Base-by-base conservation (phyloP, 2,797 vertebrate genomes). In the Sebastes jordani region DNA sequence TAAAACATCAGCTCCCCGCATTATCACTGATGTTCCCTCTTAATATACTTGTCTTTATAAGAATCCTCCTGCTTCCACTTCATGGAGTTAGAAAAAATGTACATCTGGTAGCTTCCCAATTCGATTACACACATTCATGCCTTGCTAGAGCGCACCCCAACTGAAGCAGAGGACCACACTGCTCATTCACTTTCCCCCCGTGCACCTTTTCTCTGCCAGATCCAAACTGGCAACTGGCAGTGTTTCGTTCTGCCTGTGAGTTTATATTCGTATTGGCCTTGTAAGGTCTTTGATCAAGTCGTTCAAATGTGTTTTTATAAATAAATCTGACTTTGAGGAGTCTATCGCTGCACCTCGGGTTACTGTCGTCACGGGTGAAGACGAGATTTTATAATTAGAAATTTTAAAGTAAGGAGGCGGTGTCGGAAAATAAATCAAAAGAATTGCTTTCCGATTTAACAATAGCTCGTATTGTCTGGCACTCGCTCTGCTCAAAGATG, bases 311-410 rank as follows among this genome's bases (percentile, higher is more conserved):
- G 8, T 82, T 79, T 79, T 56, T 78, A 75, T 11, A 66, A 85
- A 84, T 69, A 75, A 59, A 79, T 42, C 22, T 6, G 46, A 64
- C 55, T 38, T 66, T 27, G 34, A 76, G 4, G 27, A 49, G 60
- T 69, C 8, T 20, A 2, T 72, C 3, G 22, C 66, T 36, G 52
- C 32, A 32, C 81, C n/a, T 34, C 27, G 1, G 54, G 67, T 87
- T 55, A 38, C 72, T 42, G 49, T 36, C 32, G 2, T 69, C 65
- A 46, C 56, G 3, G 23, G 1, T 27, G 42, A 36, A 52, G 59
- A 59, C 27, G 36, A 63, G 36, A 72, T 86, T 84, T 84, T 88
- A 78, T 76, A 86, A 84, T 89, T 82, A 85, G 82, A 85, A 13
- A 32, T 64, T 63, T 72, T 34, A n/a, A 59, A 63, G 38, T 27